These are phyloP conservation scores for Zygaena filipendulae DNA, from an alignment of 2,888 invertebrate genomes.

Conservation along the genomic window DNA sequence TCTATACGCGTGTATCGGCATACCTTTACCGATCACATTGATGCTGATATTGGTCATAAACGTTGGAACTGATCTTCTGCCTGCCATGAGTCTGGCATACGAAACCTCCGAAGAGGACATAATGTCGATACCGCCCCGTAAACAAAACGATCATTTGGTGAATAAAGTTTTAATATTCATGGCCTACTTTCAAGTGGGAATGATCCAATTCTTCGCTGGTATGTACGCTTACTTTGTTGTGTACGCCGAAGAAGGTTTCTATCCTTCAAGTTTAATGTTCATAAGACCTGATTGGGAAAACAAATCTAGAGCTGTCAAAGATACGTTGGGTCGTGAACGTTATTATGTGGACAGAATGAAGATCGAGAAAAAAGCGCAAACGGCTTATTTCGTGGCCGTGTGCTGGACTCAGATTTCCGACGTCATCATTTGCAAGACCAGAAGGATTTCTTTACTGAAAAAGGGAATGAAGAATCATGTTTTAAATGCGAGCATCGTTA, in stretches of 20 bases:
- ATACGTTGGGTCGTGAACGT: constrained; percentile 84
- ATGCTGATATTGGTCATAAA: constrained; percentile 77
- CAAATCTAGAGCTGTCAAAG: constrained; percentile 68
- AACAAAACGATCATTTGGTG: constrained; percentile 63
- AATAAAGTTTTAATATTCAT: constrained; percentile 75
- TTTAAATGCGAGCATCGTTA: constrained; percentile 69
- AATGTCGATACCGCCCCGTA: constrained; percentile 72
- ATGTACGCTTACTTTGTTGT: constrained; percentile 84
- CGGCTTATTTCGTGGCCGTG: constrained; percentile 82
- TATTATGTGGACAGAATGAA: constrained; percentile 73
- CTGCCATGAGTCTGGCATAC: constrained; percentile 82
- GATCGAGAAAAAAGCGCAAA: constrained; percentile 79
- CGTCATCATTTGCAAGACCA: constrained; percentile 81
- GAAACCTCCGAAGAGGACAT: constrained; percentile 81
- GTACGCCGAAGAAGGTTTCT: constrained; percentile 83
- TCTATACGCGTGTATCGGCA: constrained; percentile 75
- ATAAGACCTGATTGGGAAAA: constrained; percentile 79
- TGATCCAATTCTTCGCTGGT: constrained; percentile 85
- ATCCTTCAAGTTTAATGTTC: constrained; percentile 73
- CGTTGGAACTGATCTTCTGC: constrained; percentile 82
- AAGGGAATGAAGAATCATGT: constrained; percentile 81
- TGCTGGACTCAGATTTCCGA: constrained; percentile 84
- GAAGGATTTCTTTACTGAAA: constrained; percentile 76
- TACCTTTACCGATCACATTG: constrained; percentile 77
- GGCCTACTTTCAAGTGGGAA: constrained; percentile 87